phyloP scores from a whole-genome alignment of 2,888 invertebrate genomes.

The Mactromeris polynyma region DNA sequence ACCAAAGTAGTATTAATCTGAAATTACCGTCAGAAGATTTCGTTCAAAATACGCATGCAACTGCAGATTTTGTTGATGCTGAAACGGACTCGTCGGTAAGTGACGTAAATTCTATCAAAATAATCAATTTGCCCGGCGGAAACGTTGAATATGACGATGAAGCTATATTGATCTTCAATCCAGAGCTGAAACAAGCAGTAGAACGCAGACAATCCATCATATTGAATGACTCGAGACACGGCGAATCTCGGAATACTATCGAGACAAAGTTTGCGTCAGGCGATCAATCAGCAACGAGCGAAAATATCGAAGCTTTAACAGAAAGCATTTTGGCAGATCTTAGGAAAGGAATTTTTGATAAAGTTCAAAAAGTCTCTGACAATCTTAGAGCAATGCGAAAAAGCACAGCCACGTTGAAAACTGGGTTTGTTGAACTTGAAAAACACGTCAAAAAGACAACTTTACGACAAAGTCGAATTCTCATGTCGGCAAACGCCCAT shows the following conservation, averaged over 20 bases:
- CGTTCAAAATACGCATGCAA: neutral
- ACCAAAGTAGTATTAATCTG: neutral
- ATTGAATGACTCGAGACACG: neutral
- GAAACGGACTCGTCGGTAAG: neutral
- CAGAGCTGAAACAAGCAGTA: neutral
- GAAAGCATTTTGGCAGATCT: neutral
- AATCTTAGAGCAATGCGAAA: neutral
- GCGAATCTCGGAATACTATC: neutral
- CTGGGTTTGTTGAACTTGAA: conserved; percentile 8
- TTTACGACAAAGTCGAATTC: neutral
- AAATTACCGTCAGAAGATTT: neutral
- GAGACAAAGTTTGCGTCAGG: neutral
- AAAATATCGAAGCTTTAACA: neutral
- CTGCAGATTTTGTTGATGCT: neutral
- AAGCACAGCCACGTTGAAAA: neutral
- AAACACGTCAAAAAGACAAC: neutral
- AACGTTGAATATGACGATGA: conserved; percentile 34
- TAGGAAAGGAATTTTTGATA: neutral
- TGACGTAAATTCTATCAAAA: neutral
- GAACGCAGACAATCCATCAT: neutral
- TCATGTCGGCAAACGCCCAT: neutral
- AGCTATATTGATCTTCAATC: conserved; percentile 29
- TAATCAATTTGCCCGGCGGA: neutral
- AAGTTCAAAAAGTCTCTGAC: neutral
- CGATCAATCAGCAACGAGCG: neutral